These are phyloP conservation scores for Ovis aries DNA, from an alignment of 2,113 vertebrate species.

Conservation along the genomic window ARS-UI_Ramb_v3.0 NC_056055.1:209268501-209269000, in stretches of 20 bases:
- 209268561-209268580: neutral
- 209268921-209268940: neutral
- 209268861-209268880: neutral
- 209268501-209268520: neutral
- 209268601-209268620: neutral
- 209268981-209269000: neutral
- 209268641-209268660: neutral
- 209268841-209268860: neutral
- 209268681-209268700: slow-evolving; percentile 2
- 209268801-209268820: neutral
- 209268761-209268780: neutral
- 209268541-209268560: neutral
- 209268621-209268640: neutral
- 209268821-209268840: neutral
- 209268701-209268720: slow-evolving; percentile 16
- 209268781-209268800: neutral
- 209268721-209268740: neutral
- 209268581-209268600: slow-evolving; percentile 20
- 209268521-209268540: neutral
- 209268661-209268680: neutral
- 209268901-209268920: neutral
- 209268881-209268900: neutral
- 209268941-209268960: neutral
- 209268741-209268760: neutral
- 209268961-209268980: neutral